Percentiles rank a stretch among this genome's conserved stretches.
These are phyloP conservation scores for Heliocidaris erythrogramma DNA, from an alignment of 35 echinoderm and acorn worm species.

Conservation along the genomic window DNA sequence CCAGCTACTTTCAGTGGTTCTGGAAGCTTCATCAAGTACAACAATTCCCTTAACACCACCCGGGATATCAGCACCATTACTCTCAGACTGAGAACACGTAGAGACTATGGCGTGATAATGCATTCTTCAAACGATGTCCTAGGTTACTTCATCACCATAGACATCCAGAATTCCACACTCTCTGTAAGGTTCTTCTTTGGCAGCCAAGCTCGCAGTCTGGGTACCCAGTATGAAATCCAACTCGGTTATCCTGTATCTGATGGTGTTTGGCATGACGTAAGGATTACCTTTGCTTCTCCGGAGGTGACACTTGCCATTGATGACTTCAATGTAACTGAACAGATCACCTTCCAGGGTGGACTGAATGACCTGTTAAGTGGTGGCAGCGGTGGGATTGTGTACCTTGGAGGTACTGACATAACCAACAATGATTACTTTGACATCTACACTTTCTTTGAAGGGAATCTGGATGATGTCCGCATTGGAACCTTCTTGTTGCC, in stretches of 20 bases:
- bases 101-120: slow-evolving; percentile 52
- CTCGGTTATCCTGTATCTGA: slow-evolving; percentile 50
- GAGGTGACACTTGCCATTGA: slow-evolving; percentile 51
- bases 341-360: neutral
- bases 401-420: slow-evolving; percentile 58
- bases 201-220: neutral
- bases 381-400: slow-evolving; percentile 40
- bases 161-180: slow-evolving; percentile 41
- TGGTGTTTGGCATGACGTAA: slow-evolving; percentile 80
- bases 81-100: slow-evolving; percentile 52
- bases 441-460: slow-evolving; percentile 54
- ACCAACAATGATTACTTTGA: slow-evolving; percentile 38
- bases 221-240: neutral
- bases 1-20: slow-evolving; percentile 65
- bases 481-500: slow-evolving; percentile 77
- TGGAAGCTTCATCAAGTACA: slow-evolving; percentile 56
- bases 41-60: slow-evolving; percentile 56
- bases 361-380: slow-evolving; percentile 46
- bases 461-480: slow-evolving; percentile 78
- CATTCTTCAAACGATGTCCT: slow-evolving; percentile 55
- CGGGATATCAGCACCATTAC: slow-evolving; percentile 49
- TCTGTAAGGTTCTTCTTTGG: slow-evolving; percentile 47
- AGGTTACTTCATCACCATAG: slow-evolving; percentile 65
- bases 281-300: slow-evolving; percentile 26
- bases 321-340: neutral